Percentiles rank a stretch among this genome's conserved stretches.
Conservation (phyloP, 2,797 vertebrate genomes). For the Scolopax rusticola region DNA sequence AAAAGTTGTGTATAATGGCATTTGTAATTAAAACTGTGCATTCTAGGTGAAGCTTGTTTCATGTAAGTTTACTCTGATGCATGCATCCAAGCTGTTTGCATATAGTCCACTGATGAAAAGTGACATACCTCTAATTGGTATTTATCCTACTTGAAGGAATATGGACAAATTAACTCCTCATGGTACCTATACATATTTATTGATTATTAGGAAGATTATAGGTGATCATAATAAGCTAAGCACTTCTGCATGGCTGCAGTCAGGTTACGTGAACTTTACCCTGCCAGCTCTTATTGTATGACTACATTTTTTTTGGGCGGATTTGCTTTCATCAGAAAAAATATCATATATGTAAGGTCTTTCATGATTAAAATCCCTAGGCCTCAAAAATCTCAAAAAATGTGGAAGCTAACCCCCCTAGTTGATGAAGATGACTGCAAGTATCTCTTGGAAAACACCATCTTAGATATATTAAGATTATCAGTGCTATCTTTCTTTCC, state of each 20-base stretch:
- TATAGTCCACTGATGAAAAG: background rate
- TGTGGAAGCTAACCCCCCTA: background rate
- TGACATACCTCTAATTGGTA: background rate
- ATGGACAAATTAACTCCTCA: background rate
- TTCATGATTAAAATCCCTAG: background rate
- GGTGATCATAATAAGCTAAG: background rate
- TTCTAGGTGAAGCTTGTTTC: background rate
- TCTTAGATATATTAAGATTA: background rate
- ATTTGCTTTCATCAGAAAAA: background rate
- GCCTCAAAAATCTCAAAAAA: background rate
- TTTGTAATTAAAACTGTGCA: background rate
- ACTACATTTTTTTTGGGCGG: background rate
- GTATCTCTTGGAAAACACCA: background rate
- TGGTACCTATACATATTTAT: background rate
- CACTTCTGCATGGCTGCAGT: background rate
- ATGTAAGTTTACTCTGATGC: background rate
- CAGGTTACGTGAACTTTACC: background rate
- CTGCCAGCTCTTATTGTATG: background rate
- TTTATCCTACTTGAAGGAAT: background rate
- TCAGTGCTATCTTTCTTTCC: background rate
- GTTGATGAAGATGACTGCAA: background rate
- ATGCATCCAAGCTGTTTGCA: background rate
- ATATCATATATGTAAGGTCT: background rate
- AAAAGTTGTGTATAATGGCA: background rate
- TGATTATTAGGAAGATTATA: background rate